phyloP scores from a whole-genome alignment of 2,888 invertebrate species.

The Scelioninae gen. 2 region DNA sequence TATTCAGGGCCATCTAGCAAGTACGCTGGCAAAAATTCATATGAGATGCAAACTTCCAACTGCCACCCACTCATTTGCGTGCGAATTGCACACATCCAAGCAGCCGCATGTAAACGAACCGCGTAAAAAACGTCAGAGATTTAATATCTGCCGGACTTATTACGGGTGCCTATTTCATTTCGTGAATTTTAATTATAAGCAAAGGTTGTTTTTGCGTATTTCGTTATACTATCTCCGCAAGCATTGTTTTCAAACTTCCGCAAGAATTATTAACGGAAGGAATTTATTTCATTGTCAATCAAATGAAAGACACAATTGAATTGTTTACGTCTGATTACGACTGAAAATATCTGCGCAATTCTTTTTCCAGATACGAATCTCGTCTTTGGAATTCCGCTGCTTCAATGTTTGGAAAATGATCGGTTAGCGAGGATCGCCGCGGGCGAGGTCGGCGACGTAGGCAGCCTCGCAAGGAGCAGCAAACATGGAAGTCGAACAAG shows the following conservation, averaged over 20 bases:
- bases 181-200: slow-evolving; percentile 10
- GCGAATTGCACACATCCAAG: neutral
- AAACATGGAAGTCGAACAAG: slow-evolving; percentile 83
- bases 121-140: slow-evolving; percentile 25
- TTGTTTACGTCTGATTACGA: no score
- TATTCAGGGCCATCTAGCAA: slow-evolving; percentile 29
- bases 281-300: no score
- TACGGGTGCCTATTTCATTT: no score
- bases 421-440: slow-evolving; percentile 76
- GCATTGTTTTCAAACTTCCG: no score
- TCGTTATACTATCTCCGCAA: no score
- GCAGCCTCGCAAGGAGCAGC: slow-evolving; percentile 74
- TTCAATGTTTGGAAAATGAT: slow-evolving; percentile 91
- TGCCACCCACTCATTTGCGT: slow-evolving; percentile 33
- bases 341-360: neutral
- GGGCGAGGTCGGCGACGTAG: slow-evolving; percentile 70
- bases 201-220: no score
- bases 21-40: slow-evolving; percentile 36
- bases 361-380: slow-evolving; percentile 71
- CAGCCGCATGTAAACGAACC: slow-evolving; percentile 22
- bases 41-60: slow-evolving; percentile 26
- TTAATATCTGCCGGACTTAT: slow-evolving; percentile 12
- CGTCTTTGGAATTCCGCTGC: slow-evolving; percentile 90
- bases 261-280: no score
- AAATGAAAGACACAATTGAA: no score